Conservation (phyloP, 2,888 invertebrate genomes). For the Willowsia nigromaculata region DNA sequence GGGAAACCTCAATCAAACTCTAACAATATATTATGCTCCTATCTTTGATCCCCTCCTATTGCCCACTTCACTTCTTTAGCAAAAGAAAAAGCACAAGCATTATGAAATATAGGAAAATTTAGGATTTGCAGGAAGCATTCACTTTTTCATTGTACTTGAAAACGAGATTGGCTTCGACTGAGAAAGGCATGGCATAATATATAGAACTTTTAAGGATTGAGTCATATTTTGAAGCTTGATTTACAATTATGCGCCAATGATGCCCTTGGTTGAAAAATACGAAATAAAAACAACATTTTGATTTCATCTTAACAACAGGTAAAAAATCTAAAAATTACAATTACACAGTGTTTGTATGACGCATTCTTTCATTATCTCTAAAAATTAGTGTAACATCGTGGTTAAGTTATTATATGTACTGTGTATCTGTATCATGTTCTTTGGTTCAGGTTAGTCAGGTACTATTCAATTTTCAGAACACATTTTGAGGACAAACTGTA, state of each 20-base stretch:
- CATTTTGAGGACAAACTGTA: background rate
- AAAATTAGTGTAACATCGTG: background rate
- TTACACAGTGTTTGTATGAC: background rate
- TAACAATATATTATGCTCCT: background rate
- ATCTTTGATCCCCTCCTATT: background rate
- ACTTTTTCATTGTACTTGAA: background rate
- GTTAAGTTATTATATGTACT: no score
- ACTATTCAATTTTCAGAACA: background rate
- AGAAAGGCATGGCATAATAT: background rate
- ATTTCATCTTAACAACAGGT: background rate
- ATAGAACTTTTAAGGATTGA: background rate
- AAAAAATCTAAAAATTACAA: background rate
- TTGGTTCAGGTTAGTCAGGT: no score
- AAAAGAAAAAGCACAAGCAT: no score
- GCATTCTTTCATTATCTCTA: background rate
- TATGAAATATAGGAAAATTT: background rate
- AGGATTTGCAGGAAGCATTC: no score
- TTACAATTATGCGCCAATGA: background rate
- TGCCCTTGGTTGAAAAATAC: background rate
- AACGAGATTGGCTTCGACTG: background rate
- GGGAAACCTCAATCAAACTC: constrained; percentile 11
- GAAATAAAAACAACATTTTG: background rate
- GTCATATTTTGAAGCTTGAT: background rate
- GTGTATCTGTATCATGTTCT: no score
- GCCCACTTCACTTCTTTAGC: no score